Percentiles rank a stretch among this genome's conserved stretches.
Evolutionary conservation across 2,888 invertebrate species (phyloP).

Genomic region (Ditula angustiorana): DNA sequence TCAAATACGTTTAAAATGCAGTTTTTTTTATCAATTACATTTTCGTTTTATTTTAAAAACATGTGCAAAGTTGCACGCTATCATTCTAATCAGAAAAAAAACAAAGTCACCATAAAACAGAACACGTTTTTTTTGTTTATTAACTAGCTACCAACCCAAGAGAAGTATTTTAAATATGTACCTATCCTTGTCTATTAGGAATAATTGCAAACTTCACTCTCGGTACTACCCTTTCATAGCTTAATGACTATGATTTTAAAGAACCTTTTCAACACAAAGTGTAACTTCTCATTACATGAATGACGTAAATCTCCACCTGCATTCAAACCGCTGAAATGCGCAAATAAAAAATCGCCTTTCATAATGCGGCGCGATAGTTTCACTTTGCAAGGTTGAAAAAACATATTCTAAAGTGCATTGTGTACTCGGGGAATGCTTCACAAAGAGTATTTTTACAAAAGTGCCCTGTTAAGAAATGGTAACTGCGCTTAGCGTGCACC

Average conservation of each 20-base stretch:
- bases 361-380: constrained; percentile 17
- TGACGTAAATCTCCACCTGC: constrained; percentile 3
- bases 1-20: no score
- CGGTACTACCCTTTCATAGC: constrained; percentile 19
- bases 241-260: constrained; percentile 15
- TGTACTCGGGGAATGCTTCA: constrained; percentile 7
- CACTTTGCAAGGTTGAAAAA: constrained; percentile 18
- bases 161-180: no score
- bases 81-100: no score
- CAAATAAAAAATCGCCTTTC: constrained; percentile 25
- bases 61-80: no score
- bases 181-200: no score
- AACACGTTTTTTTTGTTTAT: no score
- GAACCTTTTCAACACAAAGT: constrained; percentile 9
- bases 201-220: no score
- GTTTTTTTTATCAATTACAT: no score
- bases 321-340: not conserved
- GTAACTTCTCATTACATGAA: constrained; percentile 21
- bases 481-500: not conserved
- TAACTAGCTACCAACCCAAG: no score
- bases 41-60: no score
- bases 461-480: constrained; percentile 16
- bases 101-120: no score
- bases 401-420: constrained; percentile 28
- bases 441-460: constrained; percentile 30